Base-by-base conservation (phyloP, 2,113 vertebrate genomes). In the Lota lota region DNA sequence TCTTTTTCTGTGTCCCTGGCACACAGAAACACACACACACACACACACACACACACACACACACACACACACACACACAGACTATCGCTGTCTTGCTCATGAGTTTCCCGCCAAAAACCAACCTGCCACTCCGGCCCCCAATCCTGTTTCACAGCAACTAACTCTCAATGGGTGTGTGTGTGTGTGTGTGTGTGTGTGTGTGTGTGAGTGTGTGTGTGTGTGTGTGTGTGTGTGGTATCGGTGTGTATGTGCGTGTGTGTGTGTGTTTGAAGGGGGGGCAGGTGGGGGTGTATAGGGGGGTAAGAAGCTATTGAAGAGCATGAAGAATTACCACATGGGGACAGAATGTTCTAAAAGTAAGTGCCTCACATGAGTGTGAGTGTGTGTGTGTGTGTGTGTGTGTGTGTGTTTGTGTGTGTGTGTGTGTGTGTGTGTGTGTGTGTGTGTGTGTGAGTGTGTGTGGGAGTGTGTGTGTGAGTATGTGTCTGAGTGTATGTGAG, bases 121-220 rank as follows among this genome's bases (percentile, higher is more conserved):
- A 16, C 18, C 53, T n/a, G 18, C 53, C 18, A 17, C 53, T 16
- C 18, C 53, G 12, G 53, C 12, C 15, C 6, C 53, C 4, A 54
- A 54, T 54, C 53, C 18, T 54, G 53, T 54, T 54, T 54, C 53
- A 54, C 53, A n/a, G 53, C 53, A 54, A 54, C 53, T 54, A n/a
- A n/a, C 18, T 54, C 53, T 54, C 53, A 54, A 54, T 54, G 53
- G 53, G 53, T n/a, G 53, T 59, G 57, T 59, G 20, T 59, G 57
- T 59, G 57, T 59, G 20, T 59, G 57, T 58, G 18, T 58, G n/a
- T 58, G 17, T 18, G 56, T 18, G 18, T 18, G 17, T 7, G n/a
- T 15, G 56, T 7, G n/a, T 18, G n/a, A 1, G 56, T 20, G 58
- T 33, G 28, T 33, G 28, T 33, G 28, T 33, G 28, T 56, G 15